Evolutionary conservation across 2,888 invertebrate genomes (phyloP).

Genomic region (Tenthredo livida): DNA sequence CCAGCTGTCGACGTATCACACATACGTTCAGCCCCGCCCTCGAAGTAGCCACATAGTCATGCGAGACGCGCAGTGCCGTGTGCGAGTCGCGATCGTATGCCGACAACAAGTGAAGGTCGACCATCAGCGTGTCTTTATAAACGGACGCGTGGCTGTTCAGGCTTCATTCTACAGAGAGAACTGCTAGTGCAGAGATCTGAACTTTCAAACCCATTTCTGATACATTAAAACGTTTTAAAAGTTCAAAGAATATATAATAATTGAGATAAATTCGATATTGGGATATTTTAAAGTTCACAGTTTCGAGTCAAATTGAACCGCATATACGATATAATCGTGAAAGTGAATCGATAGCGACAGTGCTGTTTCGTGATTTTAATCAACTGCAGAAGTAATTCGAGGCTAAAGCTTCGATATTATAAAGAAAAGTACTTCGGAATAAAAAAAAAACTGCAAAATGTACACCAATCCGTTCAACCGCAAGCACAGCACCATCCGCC

Average conservation of each 20-base stretch:
- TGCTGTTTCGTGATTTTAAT: conserved; percentile 27
- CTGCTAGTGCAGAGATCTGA: not conserved
- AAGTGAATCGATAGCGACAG: not conserved
- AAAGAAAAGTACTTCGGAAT: not conserved
- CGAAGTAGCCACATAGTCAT: not conserved
- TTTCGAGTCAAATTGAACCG: not conserved
- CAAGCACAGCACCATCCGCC: conserved; percentile 85
- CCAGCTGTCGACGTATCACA: not conserved
- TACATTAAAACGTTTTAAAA: not conserved
- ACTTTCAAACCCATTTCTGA: not conserved
- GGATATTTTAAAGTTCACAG: not conserved
- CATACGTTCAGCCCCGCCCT: conserved; percentile 21
- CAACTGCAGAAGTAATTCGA: not conserved
- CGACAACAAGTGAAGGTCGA: conserved; percentile 35
- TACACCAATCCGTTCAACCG: conserved; percentile 86
- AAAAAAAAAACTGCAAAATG: conserved; percentile 77
- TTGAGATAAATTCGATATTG: not conserved
- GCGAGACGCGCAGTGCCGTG: conserved; percentile 7
- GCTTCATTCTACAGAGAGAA: conserved; percentile 44
- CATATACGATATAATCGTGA: conserved; percentile 6
- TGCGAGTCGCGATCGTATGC: conserved; percentile 9
- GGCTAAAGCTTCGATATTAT: conserved; percentile 4
- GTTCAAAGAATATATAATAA: not conserved
- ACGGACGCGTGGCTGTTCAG: conserved; percentile 16
- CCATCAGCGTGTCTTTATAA: conserved; percentile 38